Conservation (phyloP, 2,113 vertebrate species). For the Alexandromys fortis region DNA sequence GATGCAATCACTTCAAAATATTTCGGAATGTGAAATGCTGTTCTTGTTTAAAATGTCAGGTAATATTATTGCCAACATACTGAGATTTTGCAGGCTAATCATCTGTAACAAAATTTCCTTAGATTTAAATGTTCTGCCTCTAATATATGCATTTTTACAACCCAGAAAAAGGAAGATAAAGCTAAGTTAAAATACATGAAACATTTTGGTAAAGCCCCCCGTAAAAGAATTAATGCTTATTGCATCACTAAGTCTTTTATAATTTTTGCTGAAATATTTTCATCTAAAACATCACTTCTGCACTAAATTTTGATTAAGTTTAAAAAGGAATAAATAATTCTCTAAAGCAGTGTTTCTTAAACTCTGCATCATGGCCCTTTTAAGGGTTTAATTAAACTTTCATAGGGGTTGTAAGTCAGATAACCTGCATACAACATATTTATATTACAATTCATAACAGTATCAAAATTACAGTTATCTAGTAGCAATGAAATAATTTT, state of each 20-base stretch:
- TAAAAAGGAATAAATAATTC: conserved; percentile 19
- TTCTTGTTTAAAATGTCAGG: conserved; percentile 23
- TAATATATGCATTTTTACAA: neutral
- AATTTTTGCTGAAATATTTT: conserved; percentile 14
- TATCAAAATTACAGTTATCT: neutral
- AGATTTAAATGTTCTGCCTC: neutral
- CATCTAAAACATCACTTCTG: neutral
- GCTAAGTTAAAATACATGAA: neutral
- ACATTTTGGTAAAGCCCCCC: neutral
- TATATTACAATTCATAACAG: neutral
- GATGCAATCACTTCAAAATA: conserved; percentile 48
- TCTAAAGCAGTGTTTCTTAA: neutral
- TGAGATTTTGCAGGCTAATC: neutral
- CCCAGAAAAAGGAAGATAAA: neutral
- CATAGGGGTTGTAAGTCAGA: neutral
- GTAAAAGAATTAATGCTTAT: conserved; percentile 5
- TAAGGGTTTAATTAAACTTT: accelerated
- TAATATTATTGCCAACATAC: neutral
- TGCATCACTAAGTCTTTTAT: neutral
- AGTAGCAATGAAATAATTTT: neutral
- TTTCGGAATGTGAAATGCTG: conserved; percentile 33
- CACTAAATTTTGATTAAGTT: neutral
- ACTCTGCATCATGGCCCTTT: neutral
- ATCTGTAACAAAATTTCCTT: neutral
- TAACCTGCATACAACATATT: neutral